Conservation (phyloP, 2,113 vertebrate species). For the Pygoscelis adeliae region DNA sequence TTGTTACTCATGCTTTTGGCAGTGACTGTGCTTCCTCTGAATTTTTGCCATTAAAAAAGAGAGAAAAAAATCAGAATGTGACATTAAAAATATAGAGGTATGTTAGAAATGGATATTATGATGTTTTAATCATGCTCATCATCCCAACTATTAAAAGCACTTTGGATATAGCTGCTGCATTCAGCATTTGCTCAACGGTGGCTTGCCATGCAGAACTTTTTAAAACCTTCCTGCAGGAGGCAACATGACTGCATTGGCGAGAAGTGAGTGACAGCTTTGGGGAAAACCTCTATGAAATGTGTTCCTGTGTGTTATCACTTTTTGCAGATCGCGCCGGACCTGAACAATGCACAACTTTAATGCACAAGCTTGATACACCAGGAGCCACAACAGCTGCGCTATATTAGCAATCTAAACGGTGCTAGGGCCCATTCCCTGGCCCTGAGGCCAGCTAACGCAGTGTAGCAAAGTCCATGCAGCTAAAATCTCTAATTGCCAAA, state of each 20-base stretch:
- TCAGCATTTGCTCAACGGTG: neutral
- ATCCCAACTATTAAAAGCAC: neutral
- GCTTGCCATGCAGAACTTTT: neutral
- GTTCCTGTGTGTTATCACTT: neutral
- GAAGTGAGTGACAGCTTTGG: neutral
- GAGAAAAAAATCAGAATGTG: neutral
- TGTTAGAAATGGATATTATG: neutral
- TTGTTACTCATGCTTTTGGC: slow-evolving; percentile 8
- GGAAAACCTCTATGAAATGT: neutral
- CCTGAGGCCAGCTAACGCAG: neutral
- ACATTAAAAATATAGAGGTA: neutral
- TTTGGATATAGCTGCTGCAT: neutral
- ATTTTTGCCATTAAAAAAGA: neutral
- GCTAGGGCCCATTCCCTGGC: neutral
- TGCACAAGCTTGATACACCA: neutral
- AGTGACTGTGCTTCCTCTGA: neutral
- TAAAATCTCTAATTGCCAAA: neutral
- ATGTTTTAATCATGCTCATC: neutral
- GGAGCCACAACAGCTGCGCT: neutral
- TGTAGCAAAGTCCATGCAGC: neutral
- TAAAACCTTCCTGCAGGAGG: neutral
- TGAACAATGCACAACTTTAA: neutral
- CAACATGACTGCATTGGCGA: neutral
- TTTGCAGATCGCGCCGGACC: rapidly evolving
- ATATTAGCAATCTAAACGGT: neutral